Percentiles rank a stretch among this genome's conserved stretches.
These are phyloP conservation scores for Prunella strophiata DNA, from an alignment of 2,797 vertebrate species.

Conservation along the genomic window DNA sequence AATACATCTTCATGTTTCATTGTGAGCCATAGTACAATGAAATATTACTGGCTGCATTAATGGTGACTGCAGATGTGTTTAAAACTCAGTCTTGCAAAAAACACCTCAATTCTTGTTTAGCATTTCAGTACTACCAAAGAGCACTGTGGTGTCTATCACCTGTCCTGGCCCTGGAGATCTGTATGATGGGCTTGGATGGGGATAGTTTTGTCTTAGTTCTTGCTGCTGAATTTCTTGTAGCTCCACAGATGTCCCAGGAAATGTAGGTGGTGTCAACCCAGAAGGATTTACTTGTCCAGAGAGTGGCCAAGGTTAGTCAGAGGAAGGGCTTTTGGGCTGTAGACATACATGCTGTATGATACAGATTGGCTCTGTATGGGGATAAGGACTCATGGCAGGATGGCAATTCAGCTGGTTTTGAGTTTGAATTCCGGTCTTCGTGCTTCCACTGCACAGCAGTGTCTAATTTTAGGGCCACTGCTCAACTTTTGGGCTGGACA, in stretches of 20 bases:
- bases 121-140: neutral
- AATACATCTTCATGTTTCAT: conserved; percentile 7
- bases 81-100: neutral
- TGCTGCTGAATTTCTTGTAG: neutral
- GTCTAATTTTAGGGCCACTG: conserved; percentile 7
- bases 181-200: neutral
- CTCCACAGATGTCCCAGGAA: neutral
- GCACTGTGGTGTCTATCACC: rapidly evolving
- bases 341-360: neutral
- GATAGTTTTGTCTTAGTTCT: neutral
- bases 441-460: neutral
- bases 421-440: neutral
- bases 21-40: neutral
- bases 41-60: neutral
- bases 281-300: neutral
- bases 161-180: neutral
- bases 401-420: neutral
- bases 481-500: neutral
- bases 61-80: neutral
- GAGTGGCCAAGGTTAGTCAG: neutral
- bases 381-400: neutral
- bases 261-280: neutral
- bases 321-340: neutral
- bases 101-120: neutral
- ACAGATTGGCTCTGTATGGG: neutral